phyloP scores from a whole-genome alignment of 2,888 invertebrate species.

The Papilio demoleus region DNA sequence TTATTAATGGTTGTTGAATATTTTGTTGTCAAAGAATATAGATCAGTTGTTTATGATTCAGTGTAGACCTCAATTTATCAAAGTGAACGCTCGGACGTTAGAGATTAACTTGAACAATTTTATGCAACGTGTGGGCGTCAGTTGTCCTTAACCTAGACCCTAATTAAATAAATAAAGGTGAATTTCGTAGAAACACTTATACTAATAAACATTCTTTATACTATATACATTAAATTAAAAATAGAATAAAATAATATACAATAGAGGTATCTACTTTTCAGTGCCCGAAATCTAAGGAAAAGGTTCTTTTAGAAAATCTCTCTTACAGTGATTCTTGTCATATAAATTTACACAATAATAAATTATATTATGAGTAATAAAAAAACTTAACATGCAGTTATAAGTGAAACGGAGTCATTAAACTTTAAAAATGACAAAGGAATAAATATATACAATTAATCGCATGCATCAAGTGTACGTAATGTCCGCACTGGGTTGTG shows the following conservation, averaged over 20 bases:
- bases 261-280: no score
- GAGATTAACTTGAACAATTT: no score
- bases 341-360: background rate
- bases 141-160: conserved; percentile 19
- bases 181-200: background rate
- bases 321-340: no score
- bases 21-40: no score
- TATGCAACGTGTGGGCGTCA: conserved; percentile 34
- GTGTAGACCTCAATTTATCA: background rate
- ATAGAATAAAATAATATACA: background rate
- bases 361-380: no score
- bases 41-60: no score
- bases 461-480: conserved; percentile 32
- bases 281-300: no score
- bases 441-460: conserved; percentile 27
- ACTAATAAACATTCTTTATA: background rate
- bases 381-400: background rate
- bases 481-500: background rate
- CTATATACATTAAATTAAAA: background rate
- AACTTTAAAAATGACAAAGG: conserved; percentile 19
- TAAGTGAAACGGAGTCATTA: background rate
- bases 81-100: conserved; percentile 7
- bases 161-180: conserved; percentile 27
- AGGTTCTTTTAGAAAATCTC: no score
- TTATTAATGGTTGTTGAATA: no score